Evolutionary conservation across 2,113 vertebrate genomes (phyloP), one percentile per base, ranked within the genome.

Genomic region (Setophaga coronata): DNA sequence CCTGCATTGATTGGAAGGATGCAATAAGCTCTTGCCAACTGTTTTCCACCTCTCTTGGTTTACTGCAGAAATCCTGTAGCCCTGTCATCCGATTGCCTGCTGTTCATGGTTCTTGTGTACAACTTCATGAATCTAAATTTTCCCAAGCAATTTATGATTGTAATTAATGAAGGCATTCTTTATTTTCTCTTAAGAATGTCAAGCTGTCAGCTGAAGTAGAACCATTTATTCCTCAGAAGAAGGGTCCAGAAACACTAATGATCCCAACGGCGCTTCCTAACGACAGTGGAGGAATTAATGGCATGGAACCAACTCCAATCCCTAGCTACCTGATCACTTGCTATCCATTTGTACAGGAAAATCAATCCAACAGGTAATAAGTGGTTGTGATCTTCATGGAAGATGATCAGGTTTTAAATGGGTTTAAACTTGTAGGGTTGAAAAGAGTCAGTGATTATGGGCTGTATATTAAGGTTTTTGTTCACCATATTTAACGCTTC

Each of bases 241-340:
- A 99, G 98, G 98, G 98, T 97, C 96, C 98, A 31, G 99, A 99
- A 93, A 98, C 99, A n/a, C 95, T 99, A 84, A 96, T 99, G 96
- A 98, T 99, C 95, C 98, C 98, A 82, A 99, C 99, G 99, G 98
- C 99, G 31, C 98, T 99, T 86, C 98, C 99, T 84, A 98, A 98
- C 1, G 99, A 99, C 25, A 97, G 94, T 11, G 98, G 98, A 96
- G 98, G 98, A 79, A 95, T 98, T 56, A 98, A 97, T 86, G 98
- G 98, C 57, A 98, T 99, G 71, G 99, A 99, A 95, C 98, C 98
- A 88, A 98, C 99, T 74, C 98, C 99, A 82, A 99, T 99, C 95
- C 99, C 99, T 61, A 99, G 99, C 97, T 99, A 99, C 97, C 98
- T 99, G 98, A 99, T 99, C 95, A 99, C 99, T 81, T 99, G 99